These are phyloP conservation scores for Pseudocheirus occidentalis DNA, from an alignment of 2,797 vertebrate species.

Conservation along the genomic window DNA sequence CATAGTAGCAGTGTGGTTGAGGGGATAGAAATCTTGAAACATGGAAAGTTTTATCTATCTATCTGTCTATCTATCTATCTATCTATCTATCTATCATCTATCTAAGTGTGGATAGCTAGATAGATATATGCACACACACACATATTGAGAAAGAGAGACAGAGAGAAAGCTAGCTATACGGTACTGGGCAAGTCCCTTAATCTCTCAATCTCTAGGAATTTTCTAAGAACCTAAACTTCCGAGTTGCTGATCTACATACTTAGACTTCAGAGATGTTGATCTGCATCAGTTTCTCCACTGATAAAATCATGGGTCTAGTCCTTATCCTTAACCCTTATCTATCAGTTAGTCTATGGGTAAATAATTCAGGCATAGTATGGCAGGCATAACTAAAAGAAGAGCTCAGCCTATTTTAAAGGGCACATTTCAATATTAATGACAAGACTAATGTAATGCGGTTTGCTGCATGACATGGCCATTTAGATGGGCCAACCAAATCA, in stretches of 20 bases:
- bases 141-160: too few relatives aligned
- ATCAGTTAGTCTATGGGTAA: background rate
- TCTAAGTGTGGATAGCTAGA: too few relatives aligned
- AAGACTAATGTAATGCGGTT: background rate
- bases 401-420: background rate
- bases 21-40: background rate
- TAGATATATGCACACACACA: too few relatives aligned
- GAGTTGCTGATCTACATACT: background rate
- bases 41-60: background rate
- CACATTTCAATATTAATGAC: background rate
- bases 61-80: too few relatives aligned
- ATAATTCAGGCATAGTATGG: background rate
- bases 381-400: background rate
- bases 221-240: background rate
- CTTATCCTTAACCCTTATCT: background rate
- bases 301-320: background rate
- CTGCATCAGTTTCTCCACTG: background rate
- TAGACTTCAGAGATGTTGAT: background rate
- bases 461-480: background rate
- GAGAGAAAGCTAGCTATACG: too few relatives aligned
- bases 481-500: background rate
- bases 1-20: background rate
- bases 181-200: too few relatives aligned
- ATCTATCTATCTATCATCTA: too few relatives aligned
- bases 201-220: too few relatives aligned